A percentile compares a stretch with the other conserved stretches of the same genome.
Conservation (phyloP, 2,888 invertebrate species). For the Mamestra brassicae region DNA sequence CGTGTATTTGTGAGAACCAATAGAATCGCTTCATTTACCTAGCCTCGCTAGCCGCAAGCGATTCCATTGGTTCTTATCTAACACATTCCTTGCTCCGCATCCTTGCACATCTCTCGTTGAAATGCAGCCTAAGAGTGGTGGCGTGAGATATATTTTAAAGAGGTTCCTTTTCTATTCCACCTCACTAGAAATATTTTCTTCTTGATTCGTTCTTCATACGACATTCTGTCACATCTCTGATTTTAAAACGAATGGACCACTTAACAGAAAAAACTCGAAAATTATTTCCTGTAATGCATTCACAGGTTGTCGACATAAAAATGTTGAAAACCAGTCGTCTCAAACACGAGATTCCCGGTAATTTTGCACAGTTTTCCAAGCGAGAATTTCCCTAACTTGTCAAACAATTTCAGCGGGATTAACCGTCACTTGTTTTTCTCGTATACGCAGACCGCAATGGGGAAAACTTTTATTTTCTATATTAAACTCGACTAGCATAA, state of each 20-base stretch:
- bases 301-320: constrained; percentile 24
- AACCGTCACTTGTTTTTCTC: constrained; percentile 43
- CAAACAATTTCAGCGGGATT: constrained; percentile 45
- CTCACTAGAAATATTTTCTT: too few relatives aligned
- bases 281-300: background rate
- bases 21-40: too few relatives aligned
- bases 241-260: background rate
- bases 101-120: too few relatives aligned
- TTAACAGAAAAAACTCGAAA: background rate
- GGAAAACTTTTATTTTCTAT: constrained; percentile 15
- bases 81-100: too few relatives aligned
- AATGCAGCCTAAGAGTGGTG: too few relatives aligned
- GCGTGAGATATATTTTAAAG: too few relatives aligned
- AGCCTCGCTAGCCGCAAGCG: too few relatives aligned
- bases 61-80: too few relatives aligned
- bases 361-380: constrained; percentile 38
- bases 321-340: constrained; percentile 21
- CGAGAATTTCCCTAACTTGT: constrained; percentile 42
- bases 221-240: background rate
- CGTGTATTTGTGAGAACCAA: too few relatives aligned
- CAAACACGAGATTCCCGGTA: constrained; percentile 23
- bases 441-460: constrained; percentile 18
- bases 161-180: too few relatives aligned
- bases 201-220: too few relatives aligned
- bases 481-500: background rate